Evolutionary conservation across 2,888 invertebrate species (phyloP), one percentile per base, ranked within the genome.

Genomic region (Luperina testacea): DNA sequence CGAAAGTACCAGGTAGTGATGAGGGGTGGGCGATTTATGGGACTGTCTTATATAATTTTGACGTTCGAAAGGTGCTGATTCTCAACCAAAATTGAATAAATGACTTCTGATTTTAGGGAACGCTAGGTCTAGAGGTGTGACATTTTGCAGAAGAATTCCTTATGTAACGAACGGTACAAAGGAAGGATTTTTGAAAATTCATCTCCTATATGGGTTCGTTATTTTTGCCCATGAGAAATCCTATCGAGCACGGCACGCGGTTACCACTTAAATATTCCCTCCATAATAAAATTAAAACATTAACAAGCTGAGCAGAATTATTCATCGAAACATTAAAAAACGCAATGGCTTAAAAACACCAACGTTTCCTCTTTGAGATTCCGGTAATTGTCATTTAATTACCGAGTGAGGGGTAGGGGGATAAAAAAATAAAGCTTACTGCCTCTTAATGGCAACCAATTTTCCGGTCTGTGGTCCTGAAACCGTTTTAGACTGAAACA

Each of bases 301-400:
- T 78, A 86, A 88, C 80, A 77, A 78, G 69, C 67, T 69, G 59
- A 71, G 65, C 32, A 79, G 64, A 82, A 83, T 81, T 80, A 83
- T 81, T 80, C 81, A 81, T 84, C 63, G 81, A 53, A 73, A 83
- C 89, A 88, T 90, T 90, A 90, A 91, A 91, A 90, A 86, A 82
- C 78, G 81, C 86, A 89, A 86, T 83, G 86, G 86, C n/a, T 59
- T 85, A 90, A 90, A 90, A 86, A 84, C 59, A 42, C 86, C 86
- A 86, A 89, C 84, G 85, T 90, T 91, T 89, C 86, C 90, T 89
- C 89, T 90, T 90, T 84, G 90, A 90, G 92, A 93, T 92, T 93
- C 91, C 88, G 92, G 94, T 95, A 95, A 95, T 96, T 95, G 94
- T 95, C 95, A 94, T 95, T 95, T 95, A 95, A 95, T 96, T 95